A percentile compares a stretch with the other conserved stretches of the same genome.
Evolutionary conservation across 64 coral and sea anemone species (phyloP).

Genomic region (Stylophora pistillata): DNA sequence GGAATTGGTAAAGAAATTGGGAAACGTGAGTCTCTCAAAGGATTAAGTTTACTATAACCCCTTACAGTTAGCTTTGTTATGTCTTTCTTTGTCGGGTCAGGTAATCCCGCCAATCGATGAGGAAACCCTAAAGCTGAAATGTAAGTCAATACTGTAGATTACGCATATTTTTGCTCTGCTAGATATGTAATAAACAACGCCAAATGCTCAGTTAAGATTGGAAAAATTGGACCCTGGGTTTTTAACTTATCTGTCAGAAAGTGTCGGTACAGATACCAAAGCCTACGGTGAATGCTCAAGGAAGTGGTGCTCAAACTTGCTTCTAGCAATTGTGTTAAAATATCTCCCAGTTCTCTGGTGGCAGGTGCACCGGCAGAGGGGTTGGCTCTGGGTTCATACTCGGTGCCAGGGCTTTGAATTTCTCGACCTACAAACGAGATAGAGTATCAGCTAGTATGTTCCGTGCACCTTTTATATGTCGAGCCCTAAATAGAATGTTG

Average conservation of each 20-base stretch:
- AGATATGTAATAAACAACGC: slow-evolving; percentile 48
- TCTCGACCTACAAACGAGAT: slow-evolving; percentile 56
- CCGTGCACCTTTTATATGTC: slow-evolving; percentile 16
- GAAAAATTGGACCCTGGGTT: slow-evolving; percentile 19
- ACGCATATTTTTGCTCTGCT: background rate
- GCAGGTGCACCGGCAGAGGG: background rate
- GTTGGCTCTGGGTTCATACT: slow-evolving; percentile 10
- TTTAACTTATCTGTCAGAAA: background rate
- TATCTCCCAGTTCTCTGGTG: slow-evolving; percentile 47
- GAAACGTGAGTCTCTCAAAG: slow-evolving; percentile 1
- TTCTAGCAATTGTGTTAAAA: slow-evolving; percentile 13
- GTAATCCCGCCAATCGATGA: slow-evolving; percentile 16
- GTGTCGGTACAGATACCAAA: slow-evolving; percentile 13
- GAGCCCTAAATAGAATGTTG: slow-evolving; percentile 40
- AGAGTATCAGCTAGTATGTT: slow-evolving; percentile 50
- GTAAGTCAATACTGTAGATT: slow-evolving; percentile 34
- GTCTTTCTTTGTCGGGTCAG: slow-evolving; percentile 27
- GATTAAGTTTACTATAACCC: slow-evolving; percentile 42
- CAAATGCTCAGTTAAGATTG: background rate
- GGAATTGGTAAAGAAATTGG: slow-evolving; percentile 49
- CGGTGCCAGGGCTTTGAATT: slow-evolving; percentile 21
- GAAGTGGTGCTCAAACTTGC: slow-evolving; percentile 14
- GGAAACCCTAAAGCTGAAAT: slow-evolving; percentile 44
- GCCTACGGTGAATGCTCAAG: slow-evolving; percentile 14
- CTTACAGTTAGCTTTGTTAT: slow-evolving; percentile 12